phyloP scores from a whole-genome alignment of 2,797 vertebrate species.

The Bradypodion ventrale region DNA sequence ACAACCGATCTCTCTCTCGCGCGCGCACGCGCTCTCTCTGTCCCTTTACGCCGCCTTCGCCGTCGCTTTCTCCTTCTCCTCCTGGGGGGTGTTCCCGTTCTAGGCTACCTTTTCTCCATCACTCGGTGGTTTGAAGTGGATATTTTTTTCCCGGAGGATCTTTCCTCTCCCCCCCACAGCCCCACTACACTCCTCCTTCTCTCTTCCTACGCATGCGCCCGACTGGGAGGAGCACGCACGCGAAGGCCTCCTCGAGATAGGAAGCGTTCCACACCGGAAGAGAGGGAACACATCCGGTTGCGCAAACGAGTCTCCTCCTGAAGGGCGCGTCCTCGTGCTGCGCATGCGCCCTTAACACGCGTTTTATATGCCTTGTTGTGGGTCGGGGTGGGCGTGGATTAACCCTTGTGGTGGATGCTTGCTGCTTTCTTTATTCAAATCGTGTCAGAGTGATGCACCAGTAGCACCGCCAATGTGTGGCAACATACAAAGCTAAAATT shows the following conservation, averaged over 20 bases:
- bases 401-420: too few relatives aligned
- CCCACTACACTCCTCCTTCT: neutral
- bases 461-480: too few relatives aligned
- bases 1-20: neutral
- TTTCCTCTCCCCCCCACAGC: neutral
- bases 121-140: neutral
- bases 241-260: neutral
- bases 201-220: neutral
- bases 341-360: too few relatives aligned
- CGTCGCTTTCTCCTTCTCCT: too few relatives aligned
- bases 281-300: neutral
- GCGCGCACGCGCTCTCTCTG: too few relatives aligned
- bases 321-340: too few relatives aligned
- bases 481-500: too few relatives aligned
- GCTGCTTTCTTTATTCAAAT: too few relatives aligned
- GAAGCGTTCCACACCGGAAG: neutral
- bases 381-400: too few relatives aligned
- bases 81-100: neutral
- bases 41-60: neutral
- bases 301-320: neutral
- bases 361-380: too few relatives aligned
- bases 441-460: too few relatives aligned
- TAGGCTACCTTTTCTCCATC: slow-evolving; percentile 17
- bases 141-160: neutral
- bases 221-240: neutral